Percentiles rank a stretch among this genome's conserved stretches.
Evolutionary conservation across 2,797 vertebrate species (phyloP).

Genomic region (Aldrovandia affinis): DNA sequence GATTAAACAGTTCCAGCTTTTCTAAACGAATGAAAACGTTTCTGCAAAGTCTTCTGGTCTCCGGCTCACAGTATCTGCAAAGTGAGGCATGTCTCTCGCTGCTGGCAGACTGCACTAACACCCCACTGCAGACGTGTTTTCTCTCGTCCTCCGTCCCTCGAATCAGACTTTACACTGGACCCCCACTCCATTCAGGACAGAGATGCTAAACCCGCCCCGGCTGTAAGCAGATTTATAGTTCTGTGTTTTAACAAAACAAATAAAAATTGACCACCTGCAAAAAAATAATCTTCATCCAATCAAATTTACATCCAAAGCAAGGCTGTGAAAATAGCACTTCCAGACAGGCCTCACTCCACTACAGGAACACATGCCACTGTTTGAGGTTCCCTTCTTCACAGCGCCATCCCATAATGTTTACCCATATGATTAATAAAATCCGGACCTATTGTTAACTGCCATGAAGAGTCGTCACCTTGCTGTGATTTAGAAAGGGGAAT

Average conservation of each 20-base stretch:
- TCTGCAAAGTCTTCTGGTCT: background rate
- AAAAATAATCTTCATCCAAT: background rate
- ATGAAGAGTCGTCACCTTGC: background rate
- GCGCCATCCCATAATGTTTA: background rate
- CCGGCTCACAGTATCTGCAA: background rate
- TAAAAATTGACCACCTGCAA: too few species aligned
- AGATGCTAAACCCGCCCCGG: background rate
- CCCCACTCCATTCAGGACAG: background rate
- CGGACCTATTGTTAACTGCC: conserved; percentile 1
- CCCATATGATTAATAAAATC: conserved; percentile 19
- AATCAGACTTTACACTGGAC: background rate
- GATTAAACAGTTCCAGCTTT: background rate
- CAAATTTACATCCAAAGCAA: conserved; percentile 6
- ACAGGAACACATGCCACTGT: background rate
- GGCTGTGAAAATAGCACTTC: background rate
- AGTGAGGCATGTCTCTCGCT: background rate
- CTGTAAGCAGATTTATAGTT: background rate
- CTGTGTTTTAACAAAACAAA: background rate
- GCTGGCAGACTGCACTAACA: too few species aligned
- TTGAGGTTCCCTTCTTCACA: background rate
- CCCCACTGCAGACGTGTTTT: too few species aligned
- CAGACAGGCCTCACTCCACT: too few species aligned
- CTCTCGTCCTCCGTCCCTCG: background rate
- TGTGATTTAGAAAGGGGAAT: background rate
- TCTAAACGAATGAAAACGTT: background rate